Conservation (phyloP, 2,113 vertebrate species). For the Tinamus guttatus region DNA sequence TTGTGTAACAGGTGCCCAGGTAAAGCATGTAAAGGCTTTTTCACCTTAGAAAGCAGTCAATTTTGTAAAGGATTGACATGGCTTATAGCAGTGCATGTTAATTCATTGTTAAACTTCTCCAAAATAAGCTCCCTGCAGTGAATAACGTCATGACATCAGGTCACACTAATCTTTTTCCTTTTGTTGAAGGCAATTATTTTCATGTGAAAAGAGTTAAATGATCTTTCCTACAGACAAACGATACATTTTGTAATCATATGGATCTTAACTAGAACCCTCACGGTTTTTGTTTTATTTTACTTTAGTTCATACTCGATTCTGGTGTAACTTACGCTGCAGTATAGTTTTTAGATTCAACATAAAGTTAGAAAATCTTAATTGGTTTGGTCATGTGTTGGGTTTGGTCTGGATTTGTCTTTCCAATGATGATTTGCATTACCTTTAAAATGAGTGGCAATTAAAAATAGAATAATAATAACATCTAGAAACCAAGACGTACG, state of each 20-base stretch:
- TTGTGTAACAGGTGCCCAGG: not conserved
- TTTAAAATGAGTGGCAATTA: not conserved
- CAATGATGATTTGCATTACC: not conserved
- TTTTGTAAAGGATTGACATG: not conserved
- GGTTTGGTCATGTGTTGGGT: not conserved
- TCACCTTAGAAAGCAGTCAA: not conserved
- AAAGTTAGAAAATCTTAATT: not conserved
- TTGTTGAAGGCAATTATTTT: not conserved
- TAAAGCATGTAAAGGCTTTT: not conserved
- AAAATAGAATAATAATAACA: not conserved
- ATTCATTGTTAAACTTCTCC: not conserved
- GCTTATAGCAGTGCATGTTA: not conserved
- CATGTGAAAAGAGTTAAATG: not conserved
- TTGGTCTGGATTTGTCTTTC: not conserved
- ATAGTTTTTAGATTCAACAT: not conserved
- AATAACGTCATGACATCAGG: not conserved
- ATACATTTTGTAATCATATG: not conserved
- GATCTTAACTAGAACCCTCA: not conserved
- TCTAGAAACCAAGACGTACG: not conserved
- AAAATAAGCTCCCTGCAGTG: not conserved
- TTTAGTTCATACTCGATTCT: not conserved
- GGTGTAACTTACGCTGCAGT: not conserved
- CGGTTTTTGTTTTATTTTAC: not conserved
- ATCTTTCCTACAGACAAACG: not conserved
- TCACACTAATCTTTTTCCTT: not conserved